Evolutionary conservation across 2,797 vertebrate species (phyloP), one percentile per base, ranked within the genome.

Genomic region (Erpetoichthys calabaricus): DNA sequence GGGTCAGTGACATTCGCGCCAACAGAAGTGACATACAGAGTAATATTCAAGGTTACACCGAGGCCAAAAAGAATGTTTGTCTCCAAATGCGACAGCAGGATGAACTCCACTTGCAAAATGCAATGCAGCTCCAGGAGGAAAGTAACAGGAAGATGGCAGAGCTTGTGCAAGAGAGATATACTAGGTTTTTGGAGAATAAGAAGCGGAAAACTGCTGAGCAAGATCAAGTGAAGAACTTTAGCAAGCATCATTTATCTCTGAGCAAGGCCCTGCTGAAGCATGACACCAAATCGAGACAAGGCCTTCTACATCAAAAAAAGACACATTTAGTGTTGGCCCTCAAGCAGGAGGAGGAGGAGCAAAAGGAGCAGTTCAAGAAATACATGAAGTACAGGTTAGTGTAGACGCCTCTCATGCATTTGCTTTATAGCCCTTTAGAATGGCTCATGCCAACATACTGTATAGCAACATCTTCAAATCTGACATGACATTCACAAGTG

Each of bases 131-230:
- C 44, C 5, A 63, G 46, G 59, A 64, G 51, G 55, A 59, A 52
- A 60, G 67, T 10, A 54, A 43, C 60, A 55, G 59, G 25, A 56
- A 58, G 45, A 70, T 73, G 43, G 61, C 71, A 49, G 59, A 68
- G 61, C 57, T 63, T 4, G 69, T 65, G 41, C 73, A 54, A 58
- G 55, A 76, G 41, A 75, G 62, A 57, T 64, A 70, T 56, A 3
- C 25, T 45, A 3, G 3, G 8, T 78, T 82, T 65, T 55, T 70
- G 2, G 53, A 76, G 59, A 64, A 67, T 44, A 78, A 75, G 64
- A 67, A 62, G 0, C 45, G 42, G 8, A 78, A 60, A 41, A 4
- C 51, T 5, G 6, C n/a, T 43, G 66, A 77, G 5, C 62, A 65
- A 43, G 63, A 65, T 47, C 60, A 68, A 61, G 68, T 75, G 56